A percentile compares a stretch with the other conserved stretches of the same genome.
These are phyloP conservation scores for Eupsittula cactorum DNA, from an alignment of 2,113 vertebrate genomes.

Conservation along the genomic window DNA sequence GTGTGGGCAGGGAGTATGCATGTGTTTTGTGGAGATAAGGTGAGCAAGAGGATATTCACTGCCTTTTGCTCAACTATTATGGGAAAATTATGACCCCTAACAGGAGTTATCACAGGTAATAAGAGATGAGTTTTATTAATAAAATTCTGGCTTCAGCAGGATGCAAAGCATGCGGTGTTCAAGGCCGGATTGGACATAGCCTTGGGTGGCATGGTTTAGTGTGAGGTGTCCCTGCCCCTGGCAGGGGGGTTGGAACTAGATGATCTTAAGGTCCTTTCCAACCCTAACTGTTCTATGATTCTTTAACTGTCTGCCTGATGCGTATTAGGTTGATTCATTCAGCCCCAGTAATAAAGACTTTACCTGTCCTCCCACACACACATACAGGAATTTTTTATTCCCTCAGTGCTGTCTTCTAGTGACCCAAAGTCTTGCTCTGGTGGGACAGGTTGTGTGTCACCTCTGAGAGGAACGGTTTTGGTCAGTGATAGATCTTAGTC, in stretches of 20 bases:
- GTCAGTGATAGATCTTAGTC: background rate
- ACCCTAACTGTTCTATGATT: background rate
- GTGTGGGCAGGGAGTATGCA: background rate
- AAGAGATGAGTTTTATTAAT: background rate
- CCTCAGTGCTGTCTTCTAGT: background rate
- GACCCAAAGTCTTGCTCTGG: background rate
- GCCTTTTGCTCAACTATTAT: background rate
- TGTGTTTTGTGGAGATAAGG: background rate
- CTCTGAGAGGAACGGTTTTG: background rate
- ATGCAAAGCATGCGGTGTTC: background rate
- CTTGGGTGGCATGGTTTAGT: too few species aligned
- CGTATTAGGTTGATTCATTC: fast-evolving
- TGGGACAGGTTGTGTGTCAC: background rate
- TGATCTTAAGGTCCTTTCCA: too few species aligned
- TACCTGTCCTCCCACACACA: background rate
- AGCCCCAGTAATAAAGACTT: background rate
- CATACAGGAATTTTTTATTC: background rate
- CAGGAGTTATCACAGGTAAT: background rate
- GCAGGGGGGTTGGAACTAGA: too few species aligned
- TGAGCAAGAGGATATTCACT: background rate
- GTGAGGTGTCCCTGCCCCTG: too few species aligned
- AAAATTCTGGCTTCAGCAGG: background rate
- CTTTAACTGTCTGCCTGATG: background rate
- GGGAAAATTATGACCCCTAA: background rate
- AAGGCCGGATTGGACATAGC: too few species aligned